Evolutionary conservation across 1,140 invertebrate genomes (phyloP), one percentile per base, ranked within the genome.

Genomic region (Oppia nitens): DNA sequence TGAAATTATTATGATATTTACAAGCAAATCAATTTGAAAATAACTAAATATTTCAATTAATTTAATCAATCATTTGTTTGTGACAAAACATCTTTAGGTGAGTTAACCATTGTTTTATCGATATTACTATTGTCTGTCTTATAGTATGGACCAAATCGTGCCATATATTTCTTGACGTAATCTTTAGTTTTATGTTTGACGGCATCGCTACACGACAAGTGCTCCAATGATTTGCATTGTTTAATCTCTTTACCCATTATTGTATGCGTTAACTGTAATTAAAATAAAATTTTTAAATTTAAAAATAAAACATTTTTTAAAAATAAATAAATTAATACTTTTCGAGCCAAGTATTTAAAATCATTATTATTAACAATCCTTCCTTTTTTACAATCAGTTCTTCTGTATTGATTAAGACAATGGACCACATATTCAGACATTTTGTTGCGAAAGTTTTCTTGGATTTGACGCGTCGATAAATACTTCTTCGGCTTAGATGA

Each of bases 221-320:
- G 84, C 65, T 91, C 87, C 0, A 88, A 83, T 55, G 81, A 82
- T 57, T 83, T 81, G 66, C 89, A 90, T 67, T 95, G 89, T 67
- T 91, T 92, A 68, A 93, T 72, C 72, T 96, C 92, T 75, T 98
- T 97, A 50, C 88, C 79, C 78, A 94, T 83, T n/a, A 98, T 87
- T 72, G 92, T 89, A 73, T 95, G 89, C 0, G 91, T 96, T 24
- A 97, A 74, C 91, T 95, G 76, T 50, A 79, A 77, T 67, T 64
- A 62, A 67, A 65, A 62, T 51, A 28, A 28, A 21, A 11, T 56
- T 59, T 62, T 56, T 47, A 1, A 60, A 51, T 49, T n/a, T n/a
- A n/a, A n/a, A n/a, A n/a, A n/a, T n/a, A n/a, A n/a, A n/a, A n/a
- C n/a, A n/a, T n/a, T n/a, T n/a, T 32, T 53, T 17, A 47, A 60